Percentiles rank a stretch among this genome's conserved stretches.
These are phyloP conservation scores for Teleiodes luculella DNA, from an alignment of 2,888 invertebrate species.

Conservation along the genomic window DNA sequence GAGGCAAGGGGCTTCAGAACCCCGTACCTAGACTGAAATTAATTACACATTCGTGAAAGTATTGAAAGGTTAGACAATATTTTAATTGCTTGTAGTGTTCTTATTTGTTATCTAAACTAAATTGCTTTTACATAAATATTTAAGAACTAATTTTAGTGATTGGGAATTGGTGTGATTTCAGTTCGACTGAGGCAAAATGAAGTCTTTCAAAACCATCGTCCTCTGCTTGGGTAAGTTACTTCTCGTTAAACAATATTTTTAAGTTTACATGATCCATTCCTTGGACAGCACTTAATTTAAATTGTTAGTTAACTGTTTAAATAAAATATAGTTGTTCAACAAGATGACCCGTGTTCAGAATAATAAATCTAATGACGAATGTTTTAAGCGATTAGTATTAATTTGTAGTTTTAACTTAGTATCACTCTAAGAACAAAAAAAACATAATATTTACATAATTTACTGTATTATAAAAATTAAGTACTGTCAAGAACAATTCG, in stretches of 20 bases:
- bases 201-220: slow-evolving; percentile 52
- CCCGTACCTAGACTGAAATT: slow-evolving; percentile 46
- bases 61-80: slow-evolving; percentile 55
- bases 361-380: too few relatives aligned
- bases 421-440: too few relatives aligned
- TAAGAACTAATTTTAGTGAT: slow-evolving; percentile 23
- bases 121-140: neutral
- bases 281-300: too few relatives aligned
- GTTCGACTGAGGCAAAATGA: slow-evolving; percentile 68
- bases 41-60: slow-evolving; percentile 56
- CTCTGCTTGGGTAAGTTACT: slow-evolving; percentile 60
- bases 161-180: slow-evolving; percentile 52
- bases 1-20: slow-evolving; percentile 52
- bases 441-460: too few relatives aligned
- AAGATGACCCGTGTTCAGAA: too few relatives aligned
- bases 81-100: slow-evolving; percentile 21
- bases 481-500: too few relatives aligned
- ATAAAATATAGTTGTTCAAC: too few relatives aligned
- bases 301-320: too few relatives aligned
- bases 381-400: too few relatives aligned
- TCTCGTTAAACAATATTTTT: neutral
- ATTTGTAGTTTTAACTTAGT: too few relatives aligned
- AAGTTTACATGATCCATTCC: too few relatives aligned
- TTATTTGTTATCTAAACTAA: slow-evolving; percentile 23
- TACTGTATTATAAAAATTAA: too few relatives aligned